Evolutionary conservation across 1,140 invertebrate species (phyloP), one percentile per base, ranked within the genome.

Genomic region (Papilio polytes): DNA sequence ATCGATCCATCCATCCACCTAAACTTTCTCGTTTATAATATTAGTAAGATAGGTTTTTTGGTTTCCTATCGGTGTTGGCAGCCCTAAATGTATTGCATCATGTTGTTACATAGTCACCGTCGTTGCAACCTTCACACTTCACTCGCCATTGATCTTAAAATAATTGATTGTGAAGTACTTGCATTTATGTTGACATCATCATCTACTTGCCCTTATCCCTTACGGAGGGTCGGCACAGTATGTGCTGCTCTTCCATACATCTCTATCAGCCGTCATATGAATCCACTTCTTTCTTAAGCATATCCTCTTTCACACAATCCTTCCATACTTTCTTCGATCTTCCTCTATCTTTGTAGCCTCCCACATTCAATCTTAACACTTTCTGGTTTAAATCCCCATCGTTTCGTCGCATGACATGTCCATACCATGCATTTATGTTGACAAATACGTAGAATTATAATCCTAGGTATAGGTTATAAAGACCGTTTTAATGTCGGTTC

Each of bases 121-220:
- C 82, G 78, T 74, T 80, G 36, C 77, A 74, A 80, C 85, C 85
- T 86, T 86, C 85, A 85, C 80, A 56, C 76, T 56, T 82, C 80
- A 80, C 31, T 80, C 81, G 41, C 22, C 74, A 79, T 66, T 74
- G 79, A 80, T 76, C 59, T 44, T 80, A 63, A 82, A 56, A 63
- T 15, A 44, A 41, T 78, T 82, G 79, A 56, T 74, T 74, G 15
- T 80, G 36, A 13, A 18, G 3, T 80, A 31, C 15, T 31, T 51
- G 63, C 36, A 76, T 63, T 80, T 44, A 56, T 48, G 3, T 74
- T 74, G 10, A 36, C 26, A 6, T n/a, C n/a, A n/a, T n/a, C n/a
- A n/a, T n/a, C n/a, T n/a, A n/a, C n/a, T n/a, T n/a, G n/a, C n/a
- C n/a, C n/a, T n/a, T n/a, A n/a, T n/a, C n/a, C n/a, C n/a, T n/a